Evolutionary conservation across 2,797 vertebrate genomes (phyloP), one percentile per base, ranked within the genome.

Genomic region (Argyrosomus regius): DNA sequence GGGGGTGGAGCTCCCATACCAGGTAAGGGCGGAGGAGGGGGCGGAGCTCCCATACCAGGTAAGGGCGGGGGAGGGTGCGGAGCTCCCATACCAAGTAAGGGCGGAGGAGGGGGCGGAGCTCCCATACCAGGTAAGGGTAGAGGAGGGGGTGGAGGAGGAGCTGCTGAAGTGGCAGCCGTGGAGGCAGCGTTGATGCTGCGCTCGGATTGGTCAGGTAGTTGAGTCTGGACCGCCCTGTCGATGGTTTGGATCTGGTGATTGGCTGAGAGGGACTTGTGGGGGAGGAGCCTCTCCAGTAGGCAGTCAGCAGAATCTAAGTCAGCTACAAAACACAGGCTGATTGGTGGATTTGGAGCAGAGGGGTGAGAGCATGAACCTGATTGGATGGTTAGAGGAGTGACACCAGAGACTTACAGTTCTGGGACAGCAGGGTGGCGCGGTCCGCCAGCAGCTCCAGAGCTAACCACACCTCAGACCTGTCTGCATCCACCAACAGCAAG

Each of bases 401-500:
- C 43, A 43, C 12, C 43, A 12, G 4, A 88, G 6, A 88, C 89
- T 95, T 92, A 97, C 97, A 66, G n/a, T 97, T 95, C 20, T 94
- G 95, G 75, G 96, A 94, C 22, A 97, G 93, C 73, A 98, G 87
- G 20, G 94, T 92, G 3, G 95, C 96, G 87, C 96, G 92, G 87
- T 95, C 96, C 28, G 94, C 93, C 69, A 98, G 91, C 0, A 85
- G 83, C 41, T 97, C 97, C 91, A 98, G 91, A 49, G 95, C 94
- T 65, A 94, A 92, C 97, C 97, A 98, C 39, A 98, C 84, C 59
- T 96, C 88, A 0, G 93, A 89, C 81, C 90, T 90, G 53, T 95
- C 91, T 0, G 96, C 94, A 24, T 96, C 96, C 79, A 98, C 85
- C 81, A 96, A 88, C 81, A 97, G 81, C 78, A 98, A 91, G 14